Percentiles rank a stretch among this genome's conserved stretches.
These are phyloP conservation scores for Syngnathoides biaculeatus DNA, from an alignment of 2,113 vertebrate species.

Conservation along the genomic window DNA sequence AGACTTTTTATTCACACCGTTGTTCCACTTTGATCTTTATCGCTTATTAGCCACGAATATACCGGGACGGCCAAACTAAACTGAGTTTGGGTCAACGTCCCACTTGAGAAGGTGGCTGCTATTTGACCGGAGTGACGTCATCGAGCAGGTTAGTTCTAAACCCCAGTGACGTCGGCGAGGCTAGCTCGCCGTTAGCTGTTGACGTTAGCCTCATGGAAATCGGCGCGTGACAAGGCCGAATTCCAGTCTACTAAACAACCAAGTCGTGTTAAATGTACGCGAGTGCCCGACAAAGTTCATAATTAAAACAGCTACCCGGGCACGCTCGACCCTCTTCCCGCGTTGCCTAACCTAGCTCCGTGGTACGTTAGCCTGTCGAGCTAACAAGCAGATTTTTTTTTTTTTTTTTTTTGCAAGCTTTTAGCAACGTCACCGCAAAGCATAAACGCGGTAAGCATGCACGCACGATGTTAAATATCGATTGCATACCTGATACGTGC, in stretches of 20 bases:
- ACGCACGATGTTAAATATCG: not conserved
- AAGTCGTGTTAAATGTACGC: not conserved
- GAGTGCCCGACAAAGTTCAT: not conserved
- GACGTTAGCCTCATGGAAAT: not conserved
- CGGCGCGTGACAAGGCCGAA: not conserved
- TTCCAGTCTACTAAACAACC: not conserved
- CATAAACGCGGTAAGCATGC: not conserved
- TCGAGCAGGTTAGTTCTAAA: not conserved
- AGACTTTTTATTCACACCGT: too few species aligned
- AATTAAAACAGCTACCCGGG: not conserved
- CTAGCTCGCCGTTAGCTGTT: not conserved
- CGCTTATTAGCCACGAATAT: too few species aligned
- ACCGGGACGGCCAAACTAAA: too few species aligned
- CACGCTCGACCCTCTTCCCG: not conserved
- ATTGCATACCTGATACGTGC: conserved; percentile 44
- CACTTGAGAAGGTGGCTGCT: not conserved
- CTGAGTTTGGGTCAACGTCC: too few species aligned
- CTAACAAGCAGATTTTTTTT: conserved; percentile 27
- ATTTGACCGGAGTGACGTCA: conserved; percentile 2
- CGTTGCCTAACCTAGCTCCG: not conserved
- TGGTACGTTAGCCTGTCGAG: conserved; percentile 52
- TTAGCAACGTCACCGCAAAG: not conserved
- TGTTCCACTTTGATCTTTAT: too few species aligned
- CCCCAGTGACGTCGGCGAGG: not conserved
- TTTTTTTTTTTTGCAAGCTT: conserved; percentile 13